Conservation (phyloP, 2,113 vertebrate genomes). For the Saccopteryx leptura region DNA sequence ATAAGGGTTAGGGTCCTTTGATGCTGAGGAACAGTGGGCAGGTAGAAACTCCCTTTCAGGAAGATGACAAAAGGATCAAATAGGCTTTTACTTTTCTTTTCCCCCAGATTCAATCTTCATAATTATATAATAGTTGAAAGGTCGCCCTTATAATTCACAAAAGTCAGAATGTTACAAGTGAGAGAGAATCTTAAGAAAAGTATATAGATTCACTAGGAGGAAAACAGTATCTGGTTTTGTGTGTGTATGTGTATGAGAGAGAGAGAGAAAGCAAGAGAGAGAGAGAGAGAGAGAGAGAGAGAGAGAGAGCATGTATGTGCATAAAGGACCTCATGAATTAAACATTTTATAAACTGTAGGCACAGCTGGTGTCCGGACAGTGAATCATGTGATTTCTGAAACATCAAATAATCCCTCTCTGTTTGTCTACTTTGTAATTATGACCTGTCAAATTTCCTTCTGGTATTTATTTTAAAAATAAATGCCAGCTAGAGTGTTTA, state of each 20-base stretch:
- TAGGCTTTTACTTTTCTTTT: conserved; percentile 49
- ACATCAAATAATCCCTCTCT: conserved; percentile 82
- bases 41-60: neutral
- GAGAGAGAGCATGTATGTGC: accelerated
- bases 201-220: accelerated
- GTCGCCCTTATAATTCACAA: conserved; percentile 56
- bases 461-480: conserved; percentile 84
- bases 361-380: conserved; percentile 80
- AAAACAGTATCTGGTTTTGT: accelerated
- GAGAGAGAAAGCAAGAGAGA: neutral
- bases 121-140: conserved; percentile 68
- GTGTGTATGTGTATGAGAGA: neutral
- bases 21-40: neutral
- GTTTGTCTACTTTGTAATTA: conserved; percentile 87
- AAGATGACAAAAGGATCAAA: conserved; percentile 44
- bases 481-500: conserved; percentile 71
- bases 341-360: conserved; percentile 67
- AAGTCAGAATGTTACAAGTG: conserved; percentile 65
- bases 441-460: conserved; percentile 79
- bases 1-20: conserved; percentile 39
- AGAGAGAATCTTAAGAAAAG: neutral
- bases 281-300: neutral
- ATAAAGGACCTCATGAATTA: neutral
- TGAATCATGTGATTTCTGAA: conserved; percentile 82
- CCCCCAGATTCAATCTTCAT: conserved; percentile 64